Percentiles rank a stretch among this genome's conserved stretches.
Evolutionary conservation across 2,113 vertebrate species (phyloP).

Genomic region (Phrynosoma platyrhinos): DNA sequence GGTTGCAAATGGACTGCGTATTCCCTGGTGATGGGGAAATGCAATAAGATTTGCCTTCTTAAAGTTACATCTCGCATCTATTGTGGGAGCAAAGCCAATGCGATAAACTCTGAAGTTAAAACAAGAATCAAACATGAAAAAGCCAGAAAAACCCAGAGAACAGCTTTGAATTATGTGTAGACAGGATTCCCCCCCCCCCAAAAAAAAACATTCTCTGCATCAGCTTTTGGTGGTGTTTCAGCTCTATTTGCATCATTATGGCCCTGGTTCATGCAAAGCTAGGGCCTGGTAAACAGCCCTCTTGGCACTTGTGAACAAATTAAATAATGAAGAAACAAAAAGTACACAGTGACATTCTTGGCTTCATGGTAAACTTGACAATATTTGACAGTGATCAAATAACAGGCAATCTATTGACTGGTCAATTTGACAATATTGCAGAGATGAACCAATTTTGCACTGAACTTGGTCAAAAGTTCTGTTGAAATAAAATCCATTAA

Average conservation of each 20-base stretch:
- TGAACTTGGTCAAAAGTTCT: neutral
- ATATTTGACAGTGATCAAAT: slow-evolving; percentile 4
- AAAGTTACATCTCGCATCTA: too few species aligned
- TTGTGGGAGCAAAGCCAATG: neutral
- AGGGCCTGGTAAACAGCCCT: neutral
- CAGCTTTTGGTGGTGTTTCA: neutral
- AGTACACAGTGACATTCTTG: neutral
- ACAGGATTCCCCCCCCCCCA: too few species aligned
- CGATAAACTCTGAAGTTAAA: neutral
- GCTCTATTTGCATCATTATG: neutral
- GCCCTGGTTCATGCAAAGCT: neutral
- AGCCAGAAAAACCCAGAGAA: neutral
- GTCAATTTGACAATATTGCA: neutral
- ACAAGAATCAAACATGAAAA: neutral
- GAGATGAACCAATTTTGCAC: neutral
- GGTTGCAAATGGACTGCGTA: too few species aligned
- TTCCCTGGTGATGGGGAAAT: too few species aligned
- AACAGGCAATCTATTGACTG: neutral
- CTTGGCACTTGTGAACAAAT: neutral
- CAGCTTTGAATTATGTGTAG: neutral
- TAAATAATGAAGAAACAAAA: neutral
- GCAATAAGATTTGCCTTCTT: too few species aligned
- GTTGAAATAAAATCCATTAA: neutral
- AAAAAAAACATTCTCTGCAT: neutral
- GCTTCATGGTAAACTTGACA: neutral